A percentile compares a stretch with the other conserved stretches of the same genome.
Conservation (phyloP, 2,888 invertebrate species). For the Limenitis camilla region DNA sequence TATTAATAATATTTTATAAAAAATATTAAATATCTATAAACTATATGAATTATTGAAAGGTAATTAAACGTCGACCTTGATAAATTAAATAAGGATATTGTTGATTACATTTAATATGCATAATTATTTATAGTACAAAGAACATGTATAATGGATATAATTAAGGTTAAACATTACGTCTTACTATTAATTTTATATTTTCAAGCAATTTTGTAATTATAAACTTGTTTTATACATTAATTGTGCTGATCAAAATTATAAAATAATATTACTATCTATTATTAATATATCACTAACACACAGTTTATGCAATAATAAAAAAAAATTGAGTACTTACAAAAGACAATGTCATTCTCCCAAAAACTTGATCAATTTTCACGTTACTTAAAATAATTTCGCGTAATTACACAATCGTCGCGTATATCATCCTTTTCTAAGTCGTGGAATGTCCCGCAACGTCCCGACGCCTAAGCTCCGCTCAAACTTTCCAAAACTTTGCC, state of each 20-base stretch:
- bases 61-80: conserved; percentile 28
- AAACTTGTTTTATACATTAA: conserved; percentile 7
- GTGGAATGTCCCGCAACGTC: conserved; percentile 14
- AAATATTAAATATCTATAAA: conserved; percentile 25
- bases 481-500: conserved; percentile 31
- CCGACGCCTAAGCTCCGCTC: conserved; percentile 25
- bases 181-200: conserved; percentile 17
- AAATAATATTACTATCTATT: neutral
- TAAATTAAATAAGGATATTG: conserved; percentile 27
- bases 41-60: conserved; percentile 28
- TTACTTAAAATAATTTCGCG: conserved; percentile 33
- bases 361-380: conserved; percentile 43
- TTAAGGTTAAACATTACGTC: conserved; percentile 23
- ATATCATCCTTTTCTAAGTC: conserved; percentile 31
- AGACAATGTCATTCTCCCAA: conserved; percentile 71
- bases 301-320: neutral
- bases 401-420: conserved; percentile 35
- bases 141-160: conserved; percentile 21
- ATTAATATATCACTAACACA: neutral
- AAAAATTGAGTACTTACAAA: conserved; percentile 53
- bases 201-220: conserved; percentile 13
- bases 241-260: neutral
- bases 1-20: conserved; percentile 23
- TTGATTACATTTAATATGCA: conserved; percentile 26
- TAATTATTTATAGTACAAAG: conserved; percentile 24